A percentile compares a stretch with the other conserved stretches of the same genome.
Conservation (phyloP, 2,797 vertebrate species). For the Gallinago stenura region DNA sequence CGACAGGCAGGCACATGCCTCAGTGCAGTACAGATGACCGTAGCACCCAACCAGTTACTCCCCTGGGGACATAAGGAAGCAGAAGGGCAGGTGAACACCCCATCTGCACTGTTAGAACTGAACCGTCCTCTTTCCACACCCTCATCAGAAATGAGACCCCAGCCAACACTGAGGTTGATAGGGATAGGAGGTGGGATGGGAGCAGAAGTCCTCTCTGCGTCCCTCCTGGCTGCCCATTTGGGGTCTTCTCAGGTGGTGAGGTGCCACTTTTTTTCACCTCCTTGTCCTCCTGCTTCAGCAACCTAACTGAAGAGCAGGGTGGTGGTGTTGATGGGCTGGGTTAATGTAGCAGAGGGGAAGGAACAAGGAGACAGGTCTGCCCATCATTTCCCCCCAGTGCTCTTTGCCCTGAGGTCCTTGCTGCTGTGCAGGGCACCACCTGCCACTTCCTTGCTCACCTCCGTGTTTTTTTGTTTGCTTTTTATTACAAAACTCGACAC, state of each 20-base stretch:
- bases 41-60: not conserved
- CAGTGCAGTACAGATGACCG: rapidly evolving
- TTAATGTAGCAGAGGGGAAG: not conserved
- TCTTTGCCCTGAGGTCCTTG: not conserved
- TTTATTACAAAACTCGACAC: not conserved
- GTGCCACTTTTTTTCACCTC: not conserved
- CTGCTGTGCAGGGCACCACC: not conserved
- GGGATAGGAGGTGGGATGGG: not conserved
- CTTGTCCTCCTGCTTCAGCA: not conserved
- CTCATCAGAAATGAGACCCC: not conserved
- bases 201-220: not conserved
- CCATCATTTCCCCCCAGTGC: not conserved
- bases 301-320: not conserved
- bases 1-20: not conserved
- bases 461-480: not conserved
- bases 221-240: not conserved
- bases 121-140: not conserved
- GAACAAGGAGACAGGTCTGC: not conserved
- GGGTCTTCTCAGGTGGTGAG: not conserved
- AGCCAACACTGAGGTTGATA: not conserved
- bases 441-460: not conserved
- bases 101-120: not conserved
- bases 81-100: not conserved
- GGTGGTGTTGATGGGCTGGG: not conserved
- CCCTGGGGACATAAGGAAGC: not conserved